Conservation (phyloP, 1,140 invertebrate genomes). For the Brachystomella parvula region DNA sequence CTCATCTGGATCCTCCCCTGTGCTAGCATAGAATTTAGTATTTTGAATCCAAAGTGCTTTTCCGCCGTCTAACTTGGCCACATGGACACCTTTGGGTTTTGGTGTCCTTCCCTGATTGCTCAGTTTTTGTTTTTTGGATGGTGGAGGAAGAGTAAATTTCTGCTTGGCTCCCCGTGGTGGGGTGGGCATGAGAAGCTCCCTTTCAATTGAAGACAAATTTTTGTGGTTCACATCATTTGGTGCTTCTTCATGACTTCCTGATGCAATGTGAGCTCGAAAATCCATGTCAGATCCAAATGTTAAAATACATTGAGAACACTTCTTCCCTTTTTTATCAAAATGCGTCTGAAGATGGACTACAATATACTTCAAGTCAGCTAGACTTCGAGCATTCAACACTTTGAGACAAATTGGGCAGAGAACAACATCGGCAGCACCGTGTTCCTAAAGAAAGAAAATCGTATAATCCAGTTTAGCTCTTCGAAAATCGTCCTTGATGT, state of each 20-base stretch:
- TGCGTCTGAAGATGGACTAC: slow-evolving; percentile 38
- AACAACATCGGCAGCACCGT: slow-evolving; percentile 53
- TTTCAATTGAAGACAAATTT: neutral
- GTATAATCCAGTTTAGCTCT: no score
- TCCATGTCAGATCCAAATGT: slow-evolving; percentile 20
- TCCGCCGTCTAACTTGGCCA: neutral
- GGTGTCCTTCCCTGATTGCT: slow-evolving; percentile 3
- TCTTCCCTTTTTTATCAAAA: slow-evolving; percentile 20
- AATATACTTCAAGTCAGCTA: slow-evolving; percentile 36
- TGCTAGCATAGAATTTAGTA: neutral
- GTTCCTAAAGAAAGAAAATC: slow-evolving; percentile 42
- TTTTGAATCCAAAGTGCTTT: neutral
- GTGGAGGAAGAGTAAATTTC: neutral
- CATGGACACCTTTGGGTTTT: neutral
- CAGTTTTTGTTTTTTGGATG: neutral
- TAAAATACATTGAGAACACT: slow-evolving; percentile 21
- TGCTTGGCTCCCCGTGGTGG: neutral
- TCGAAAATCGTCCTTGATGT: no score
- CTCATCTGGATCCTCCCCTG: slow-evolving; percentile 18
- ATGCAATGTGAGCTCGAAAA: slow-evolving; percentile 16
- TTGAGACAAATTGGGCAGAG: slow-evolving; percentile 68
- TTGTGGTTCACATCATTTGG: no score
- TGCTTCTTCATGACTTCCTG: slow-evolving; percentile 8
- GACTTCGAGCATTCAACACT: slow-evolving; percentile 42
- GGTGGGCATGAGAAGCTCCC: neutral